phyloP scores from a whole-genome alignment of 53 echinoderm and acorn worm genomes.

The Henricia sp. region DNA sequence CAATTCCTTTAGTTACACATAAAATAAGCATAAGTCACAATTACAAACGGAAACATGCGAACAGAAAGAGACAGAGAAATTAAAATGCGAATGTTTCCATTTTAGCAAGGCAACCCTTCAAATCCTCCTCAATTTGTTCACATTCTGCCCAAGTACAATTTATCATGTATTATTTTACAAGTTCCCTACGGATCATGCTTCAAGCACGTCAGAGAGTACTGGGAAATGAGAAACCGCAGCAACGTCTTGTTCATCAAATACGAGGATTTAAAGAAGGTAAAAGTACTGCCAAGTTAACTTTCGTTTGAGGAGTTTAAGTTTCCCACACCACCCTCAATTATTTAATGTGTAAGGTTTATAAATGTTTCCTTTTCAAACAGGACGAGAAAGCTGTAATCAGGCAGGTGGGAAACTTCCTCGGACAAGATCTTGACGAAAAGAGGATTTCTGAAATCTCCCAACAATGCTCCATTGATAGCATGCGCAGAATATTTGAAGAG shows the following conservation, averaged over 20 bases:
- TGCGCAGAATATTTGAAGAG: conserved; percentile 6
- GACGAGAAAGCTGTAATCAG: conserved; percentile 10
- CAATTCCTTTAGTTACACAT: no score
- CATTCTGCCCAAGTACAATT: no score
- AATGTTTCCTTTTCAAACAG: background rate
- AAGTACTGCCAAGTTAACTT: background rate
- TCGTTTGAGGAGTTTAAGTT: no score
- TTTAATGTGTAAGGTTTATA: no score
- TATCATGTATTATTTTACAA: background rate
- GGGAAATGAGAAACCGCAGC: background rate
- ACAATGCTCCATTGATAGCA: background rate
- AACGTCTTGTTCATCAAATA: conserved; percentile 10
- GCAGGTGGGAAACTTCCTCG: background rate
- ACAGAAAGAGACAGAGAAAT: no score
- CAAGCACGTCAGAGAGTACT: conserved; percentile 1
- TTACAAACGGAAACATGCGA: no score
- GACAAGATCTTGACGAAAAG: background rate
- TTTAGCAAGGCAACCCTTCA: no score
- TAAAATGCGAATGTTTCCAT: no score
- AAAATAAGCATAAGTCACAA: no score
- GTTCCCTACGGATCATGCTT: conserved; percentile 10
- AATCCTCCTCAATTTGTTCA: no score
- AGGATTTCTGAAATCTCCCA: background rate
- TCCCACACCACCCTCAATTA: no score
- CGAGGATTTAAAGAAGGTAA: conserved; percentile 25